These are phyloP conservation scores for Cinclus mexicanus DNA, from an alignment of 2,113 vertebrate genomes.

Conservation along the genomic window DNA sequence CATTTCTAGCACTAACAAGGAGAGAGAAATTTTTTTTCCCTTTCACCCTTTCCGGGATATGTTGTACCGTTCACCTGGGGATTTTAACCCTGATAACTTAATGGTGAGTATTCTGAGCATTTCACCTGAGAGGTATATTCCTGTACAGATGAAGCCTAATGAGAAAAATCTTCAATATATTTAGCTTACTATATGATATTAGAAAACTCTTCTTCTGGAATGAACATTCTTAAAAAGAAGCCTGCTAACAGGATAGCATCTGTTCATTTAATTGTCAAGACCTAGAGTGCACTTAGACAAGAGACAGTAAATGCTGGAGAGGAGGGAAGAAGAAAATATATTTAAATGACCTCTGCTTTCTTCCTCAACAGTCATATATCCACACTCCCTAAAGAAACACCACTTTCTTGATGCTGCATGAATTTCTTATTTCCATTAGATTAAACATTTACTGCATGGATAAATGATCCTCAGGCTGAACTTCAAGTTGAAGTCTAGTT, in stretches of 20 bases:
- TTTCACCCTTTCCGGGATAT: not conserved
- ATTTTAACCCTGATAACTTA: not conserved
- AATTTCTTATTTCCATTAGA: slow-evolving; percentile 14
- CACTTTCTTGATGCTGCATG: not conserved
- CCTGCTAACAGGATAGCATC: not conserved
- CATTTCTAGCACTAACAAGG: not conserved
- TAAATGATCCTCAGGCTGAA: not conserved
- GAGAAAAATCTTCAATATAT: not conserved
- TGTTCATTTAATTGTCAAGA: slow-evolving; percentile 41
- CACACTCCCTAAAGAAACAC: not conserved
- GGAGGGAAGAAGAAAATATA: not conserved
- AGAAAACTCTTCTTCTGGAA: slow-evolving; percentile 16
- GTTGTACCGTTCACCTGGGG: not conserved
- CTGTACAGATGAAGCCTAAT: not conserved
- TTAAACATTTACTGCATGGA: not conserved
- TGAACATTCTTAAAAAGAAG: slow-evolving; percentile 1
- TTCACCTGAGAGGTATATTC: not conserved
- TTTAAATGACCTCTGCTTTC: slow-evolving; percentile 17
- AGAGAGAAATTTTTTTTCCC: not conserved
- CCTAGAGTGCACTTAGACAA: not conserved
- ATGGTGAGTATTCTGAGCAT: not conserved
- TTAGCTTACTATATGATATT: slow-evolving; percentile 26
- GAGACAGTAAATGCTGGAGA: not conserved
- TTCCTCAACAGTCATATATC: not conserved
- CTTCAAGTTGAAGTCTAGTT: not conserved